Percentiles rank a stretch among this genome's conserved stretches.
Evolutionary conservation across 2,113 vertebrate genomes (phyloP).

Genomic region (Pteronura brasiliensis): DNA sequence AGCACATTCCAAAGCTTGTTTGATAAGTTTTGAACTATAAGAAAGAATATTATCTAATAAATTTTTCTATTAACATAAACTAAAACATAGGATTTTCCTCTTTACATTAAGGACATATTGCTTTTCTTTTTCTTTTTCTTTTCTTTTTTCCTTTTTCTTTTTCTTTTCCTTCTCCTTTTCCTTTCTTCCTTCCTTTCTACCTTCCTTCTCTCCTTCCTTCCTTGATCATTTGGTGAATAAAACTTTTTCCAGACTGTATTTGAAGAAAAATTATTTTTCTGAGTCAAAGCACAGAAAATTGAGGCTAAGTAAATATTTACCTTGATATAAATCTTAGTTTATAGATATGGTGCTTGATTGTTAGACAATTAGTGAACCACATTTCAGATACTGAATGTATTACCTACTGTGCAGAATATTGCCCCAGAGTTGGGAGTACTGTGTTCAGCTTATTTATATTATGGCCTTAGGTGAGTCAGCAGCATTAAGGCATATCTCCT

Average conservation of each 20-base stretch:
- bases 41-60: background rate
- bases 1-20: background rate
- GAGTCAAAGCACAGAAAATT: background rate
- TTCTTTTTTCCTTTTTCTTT: background rate
- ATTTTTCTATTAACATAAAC: background rate
- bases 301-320: background rate
- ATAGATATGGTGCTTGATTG: background rate
- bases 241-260: background rate
- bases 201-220: too few relatives aligned
- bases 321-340: background rate
- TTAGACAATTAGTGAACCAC: background rate
- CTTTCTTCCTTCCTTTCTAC: too few relatives aligned
- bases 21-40: slow-evolving; percentile 20
- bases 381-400: background rate
- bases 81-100: slow-evolving; percentile 9
- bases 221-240: background rate
- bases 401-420: background rate
- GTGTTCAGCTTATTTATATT: background rate
- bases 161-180: background rate
- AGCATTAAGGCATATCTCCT: background rate
- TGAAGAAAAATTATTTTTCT: background rate
- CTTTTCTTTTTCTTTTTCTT: background rate
- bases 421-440: background rate
- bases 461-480: background rate
- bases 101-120: background rate